These are phyloP conservation scores for Cossypha niveicapilla DNA, from an alignment of 2,797 vertebrate genomes.

Conservation along the genomic window DNA sequence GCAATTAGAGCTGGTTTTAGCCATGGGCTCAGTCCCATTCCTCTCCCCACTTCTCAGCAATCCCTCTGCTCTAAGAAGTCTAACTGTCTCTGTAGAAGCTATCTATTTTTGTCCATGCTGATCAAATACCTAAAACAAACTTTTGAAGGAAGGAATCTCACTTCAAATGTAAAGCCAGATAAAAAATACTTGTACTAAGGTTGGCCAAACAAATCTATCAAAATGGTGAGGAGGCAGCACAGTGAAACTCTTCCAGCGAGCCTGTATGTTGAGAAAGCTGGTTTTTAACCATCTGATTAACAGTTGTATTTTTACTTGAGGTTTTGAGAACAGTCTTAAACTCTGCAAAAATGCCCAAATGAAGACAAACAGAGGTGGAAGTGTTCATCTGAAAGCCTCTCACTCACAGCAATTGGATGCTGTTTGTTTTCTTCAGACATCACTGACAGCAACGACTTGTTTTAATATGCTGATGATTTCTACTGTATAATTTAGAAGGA, in stretches of 20 bases:
- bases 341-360: background rate
- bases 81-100: background rate
- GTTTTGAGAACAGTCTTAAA: background rate
- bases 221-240: background rate
- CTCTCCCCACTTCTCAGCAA: background rate
- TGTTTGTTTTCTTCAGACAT: background rate
- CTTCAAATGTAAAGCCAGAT: background rate
- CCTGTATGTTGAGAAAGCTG: background rate
- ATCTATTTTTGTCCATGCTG: background rate
- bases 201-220: background rate
- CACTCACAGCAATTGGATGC: accelerated
- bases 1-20: conserved; percentile 50
- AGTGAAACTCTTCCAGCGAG: background rate
- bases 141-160: background rate
- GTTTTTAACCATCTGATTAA: background rate
- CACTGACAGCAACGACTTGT: background rate
- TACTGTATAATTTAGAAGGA: background rate
- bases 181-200: background rate
- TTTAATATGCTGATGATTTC: background rate
- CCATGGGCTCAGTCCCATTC: background rate
- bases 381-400: background rate
- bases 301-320: background rate
- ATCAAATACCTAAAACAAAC: conserved; percentile 25
- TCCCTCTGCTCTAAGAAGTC: background rate
- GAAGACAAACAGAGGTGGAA: background rate